A percentile compares a stretch with the other conserved stretches of the same genome.
These are phyloP conservation scores for Maconellicoccus hirsutus DNA, from an alignment of 1,140 invertebrate genomes.

Conservation along the genomic window DNA sequence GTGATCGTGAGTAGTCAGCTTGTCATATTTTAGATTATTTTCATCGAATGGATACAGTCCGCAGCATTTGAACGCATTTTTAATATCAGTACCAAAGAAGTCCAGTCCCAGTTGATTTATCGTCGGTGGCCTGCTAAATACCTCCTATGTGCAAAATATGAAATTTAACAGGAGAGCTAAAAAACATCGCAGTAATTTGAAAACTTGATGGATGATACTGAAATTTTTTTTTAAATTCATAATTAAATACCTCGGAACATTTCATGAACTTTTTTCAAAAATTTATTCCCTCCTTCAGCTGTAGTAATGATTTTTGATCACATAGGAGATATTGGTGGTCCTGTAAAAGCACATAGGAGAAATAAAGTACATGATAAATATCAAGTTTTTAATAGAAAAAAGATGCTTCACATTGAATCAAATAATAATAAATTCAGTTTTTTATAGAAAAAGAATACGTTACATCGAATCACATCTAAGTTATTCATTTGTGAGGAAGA, in stretches of 20 bases:
- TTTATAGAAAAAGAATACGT: too few relatives aligned
- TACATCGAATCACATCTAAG: conserved; percentile 25
- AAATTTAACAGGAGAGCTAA: neutral
- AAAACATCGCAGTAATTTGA: conserved; percentile 5
- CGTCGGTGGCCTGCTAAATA: neutral
- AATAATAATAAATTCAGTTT: neutral
- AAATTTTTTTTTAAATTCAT: neutral
- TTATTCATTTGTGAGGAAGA: conserved; percentile 15
- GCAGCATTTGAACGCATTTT: too few relatives aligned
- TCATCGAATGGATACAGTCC: too few relatives aligned
- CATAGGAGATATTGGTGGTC: neutral
- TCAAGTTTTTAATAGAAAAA: neutral
- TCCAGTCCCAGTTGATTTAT: neutral
- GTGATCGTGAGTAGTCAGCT: too few relatives aligned
- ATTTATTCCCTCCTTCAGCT: neutral
- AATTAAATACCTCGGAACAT: neutral
- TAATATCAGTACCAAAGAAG: too few relatives aligned
- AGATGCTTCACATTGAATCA: neutral
- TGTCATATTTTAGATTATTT: too few relatives aligned
- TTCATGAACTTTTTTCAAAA: neutral
- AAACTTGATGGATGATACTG: conserved; percentile 5
- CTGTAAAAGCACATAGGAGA: neutral
- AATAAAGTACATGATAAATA: neutral
- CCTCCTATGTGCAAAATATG: neutral
- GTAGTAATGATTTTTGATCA: neutral